Evolutionary conservation across 2,797 vertebrate genomes (phyloP).

Genomic region (Odontamblyopus rebecca): DNA sequence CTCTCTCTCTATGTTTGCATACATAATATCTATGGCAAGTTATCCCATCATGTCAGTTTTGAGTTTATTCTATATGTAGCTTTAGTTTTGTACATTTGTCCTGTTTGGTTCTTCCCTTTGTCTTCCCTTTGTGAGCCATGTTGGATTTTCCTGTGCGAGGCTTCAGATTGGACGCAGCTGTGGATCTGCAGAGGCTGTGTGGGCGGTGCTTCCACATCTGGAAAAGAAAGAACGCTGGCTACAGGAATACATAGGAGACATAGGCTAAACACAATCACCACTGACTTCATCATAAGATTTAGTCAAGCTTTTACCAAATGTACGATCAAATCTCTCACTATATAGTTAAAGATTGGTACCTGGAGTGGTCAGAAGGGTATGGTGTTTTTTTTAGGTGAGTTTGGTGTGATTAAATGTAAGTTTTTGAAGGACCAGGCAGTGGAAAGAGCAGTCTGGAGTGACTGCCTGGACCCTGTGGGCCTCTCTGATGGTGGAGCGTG

Average conservation of each 20-base stretch:
- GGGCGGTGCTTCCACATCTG: constrained; percentile 75
- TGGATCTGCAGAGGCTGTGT: constrained; percentile 51
- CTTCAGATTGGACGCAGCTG: constrained; percentile 76
- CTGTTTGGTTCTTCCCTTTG: constrained; percentile 49
- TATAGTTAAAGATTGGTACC: background rate
- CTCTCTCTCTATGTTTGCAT: background rate
- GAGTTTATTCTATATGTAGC: constrained; percentile 1
- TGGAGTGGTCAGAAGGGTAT: background rate
- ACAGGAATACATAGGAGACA: constrained; percentile 33
- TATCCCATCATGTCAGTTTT: background rate
- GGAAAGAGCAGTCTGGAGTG: constrained; percentile 45
- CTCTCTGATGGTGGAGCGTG: constrained; percentile 57
- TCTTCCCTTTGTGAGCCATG: constrained; percentile 33
- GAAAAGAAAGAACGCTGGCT: constrained; percentile 67
- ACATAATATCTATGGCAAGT: background rate
- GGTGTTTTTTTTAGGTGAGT: background rate
- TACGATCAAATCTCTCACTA: background rate
- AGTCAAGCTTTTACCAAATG: constrained; percentile 12
- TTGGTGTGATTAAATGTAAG: background rate
- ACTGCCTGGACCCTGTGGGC: constrained; percentile 58
- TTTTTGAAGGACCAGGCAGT: constrained; percentile 6
- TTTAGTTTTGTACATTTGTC: constrained; percentile 12
- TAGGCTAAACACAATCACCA: constrained; percentile 43
- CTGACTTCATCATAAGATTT: constrained; percentile 27
- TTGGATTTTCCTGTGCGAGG: constrained; percentile 43